phyloP scores from a whole-genome alignment of 30 jellyfish, hydroid and myxozoan genomes.

The Nemopilema nomurai region DNA sequence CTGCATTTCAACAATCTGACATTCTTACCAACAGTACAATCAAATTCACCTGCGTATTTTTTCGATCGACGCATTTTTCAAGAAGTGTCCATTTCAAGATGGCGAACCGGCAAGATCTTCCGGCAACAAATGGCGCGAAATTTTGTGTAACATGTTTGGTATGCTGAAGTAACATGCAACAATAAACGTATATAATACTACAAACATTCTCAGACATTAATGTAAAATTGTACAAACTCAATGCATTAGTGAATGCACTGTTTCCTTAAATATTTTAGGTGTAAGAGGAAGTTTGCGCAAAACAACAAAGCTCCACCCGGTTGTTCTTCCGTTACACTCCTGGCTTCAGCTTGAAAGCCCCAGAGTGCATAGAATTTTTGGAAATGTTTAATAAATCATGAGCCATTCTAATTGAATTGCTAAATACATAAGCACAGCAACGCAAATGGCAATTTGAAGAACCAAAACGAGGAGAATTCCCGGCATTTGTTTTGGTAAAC shows the following conservation, averaged over 20 bases:
- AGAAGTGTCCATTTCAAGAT: background rate
- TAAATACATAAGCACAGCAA: background rate
- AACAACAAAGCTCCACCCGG: background rate
- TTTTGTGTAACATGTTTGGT: background rate
- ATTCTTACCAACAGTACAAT: too few relatives aligned
- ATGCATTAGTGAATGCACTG: too few relatives aligned
- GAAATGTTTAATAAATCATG: background rate
- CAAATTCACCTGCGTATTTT: too few relatives aligned
- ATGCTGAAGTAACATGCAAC: background rate
- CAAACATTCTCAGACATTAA: too few relatives aligned
- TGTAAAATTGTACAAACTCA: too few relatives aligned
- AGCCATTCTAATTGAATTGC: background rate
- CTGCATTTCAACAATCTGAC: too few relatives aligned
- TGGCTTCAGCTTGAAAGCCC: background rate
- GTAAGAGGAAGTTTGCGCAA: background rate
- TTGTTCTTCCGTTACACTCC: background rate
- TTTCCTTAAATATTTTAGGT: too few relatives aligned
- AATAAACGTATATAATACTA: too few relatives aligned
- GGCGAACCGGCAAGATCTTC: background rate
- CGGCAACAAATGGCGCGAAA: background rate
- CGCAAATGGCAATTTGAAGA: background rate
- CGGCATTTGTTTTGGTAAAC: background rate
- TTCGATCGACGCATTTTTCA: too few relatives aligned
- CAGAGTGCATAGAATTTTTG: background rate
- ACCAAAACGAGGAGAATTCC: background rate